These are phyloP conservation scores for Ellobius talpinus DNA, from an alignment of 2,113 vertebrate species.

Conservation along the genomic window DNA sequence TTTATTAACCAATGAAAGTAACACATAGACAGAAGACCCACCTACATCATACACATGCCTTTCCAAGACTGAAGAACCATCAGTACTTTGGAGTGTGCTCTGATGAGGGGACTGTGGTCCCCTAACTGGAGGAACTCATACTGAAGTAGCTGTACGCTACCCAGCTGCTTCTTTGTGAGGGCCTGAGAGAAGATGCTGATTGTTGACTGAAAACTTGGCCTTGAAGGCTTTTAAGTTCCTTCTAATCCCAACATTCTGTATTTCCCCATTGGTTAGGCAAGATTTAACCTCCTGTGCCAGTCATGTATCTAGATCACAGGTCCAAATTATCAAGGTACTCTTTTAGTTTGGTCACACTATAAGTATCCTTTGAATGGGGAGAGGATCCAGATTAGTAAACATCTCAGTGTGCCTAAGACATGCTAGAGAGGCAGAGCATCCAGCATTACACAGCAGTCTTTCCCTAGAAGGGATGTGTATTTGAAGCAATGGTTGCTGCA, in stretches of 20 bases:
- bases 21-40: too few species aligned
- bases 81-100: not conserved
- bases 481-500: conserved; percentile 75
- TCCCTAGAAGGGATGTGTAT: conserved; percentile 76
- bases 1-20: too few species aligned
- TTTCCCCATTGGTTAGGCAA: too few species aligned
- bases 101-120: not conserved
- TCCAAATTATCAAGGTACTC: not conserved
- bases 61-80: not conserved
- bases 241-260: not conserved
- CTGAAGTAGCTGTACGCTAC: not conserved
- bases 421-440: not conserved
- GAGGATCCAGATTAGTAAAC: not conserved
- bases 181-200: not conserved
- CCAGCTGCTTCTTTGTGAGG: not conserved
- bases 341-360: not conserved
- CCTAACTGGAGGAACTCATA: not conserved
- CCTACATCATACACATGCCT: too few species aligned
- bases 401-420: not conserved
- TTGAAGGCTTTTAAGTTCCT: not conserved
- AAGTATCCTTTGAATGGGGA: not conserved
- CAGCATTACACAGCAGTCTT: conserved; percentile 62
- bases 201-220: not conserved
- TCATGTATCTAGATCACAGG: not conserved
- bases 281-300: not conserved